Evolutionary conservation across 2,797 vertebrate genomes (phyloP), one percentile per base, ranked within the genome.

Genomic region (Neosilurus hyrtlii): DNA sequence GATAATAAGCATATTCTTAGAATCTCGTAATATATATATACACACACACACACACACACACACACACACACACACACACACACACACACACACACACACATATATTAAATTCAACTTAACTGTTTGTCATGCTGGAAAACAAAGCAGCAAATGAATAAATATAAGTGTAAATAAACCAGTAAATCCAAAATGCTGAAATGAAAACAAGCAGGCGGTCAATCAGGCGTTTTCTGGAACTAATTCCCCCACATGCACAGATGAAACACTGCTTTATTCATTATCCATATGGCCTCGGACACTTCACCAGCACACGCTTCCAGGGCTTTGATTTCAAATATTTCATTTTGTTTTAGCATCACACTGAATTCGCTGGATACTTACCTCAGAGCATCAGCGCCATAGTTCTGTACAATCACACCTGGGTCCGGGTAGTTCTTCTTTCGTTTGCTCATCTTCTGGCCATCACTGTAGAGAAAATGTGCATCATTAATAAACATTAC

Each of bases 371-470:
- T 51, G 67, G 26, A 24, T 9, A 6, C 92, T 89, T 88, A 99
- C 98, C 98, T 96, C 86, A 99, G 95, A 24, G 98, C 97, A 88
- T 99, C 98, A 0, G 98, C 97, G 72, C 98, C 98, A 0, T 98
- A 99, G 88, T 76, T 95, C 83, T 96, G 90, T 88, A 99, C 96
- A 84, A 99, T 88, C 14, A 91, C 85, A 83, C 90, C 88, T 0
- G 98, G 98, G 87, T 99, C 97, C 0, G 98, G 98, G 63, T 99
- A 99, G 90, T 99, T 99, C 95, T 99, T 99, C 93, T 99, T 99
- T 56, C 98, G 95, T 90, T 99, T 99, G 92, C 97, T 99, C 98
- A 99, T 99, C 92, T 99, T 99, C 89, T 99, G 98, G 81, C 98
- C 98, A 93, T 99, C 98, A 84, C 98, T 99, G 89, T 75, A 86